These are phyloP conservation scores for Bothrops alternatus DNA, from an alignment of 2,797 vertebrate genomes.

Conservation along the genomic window DNA sequence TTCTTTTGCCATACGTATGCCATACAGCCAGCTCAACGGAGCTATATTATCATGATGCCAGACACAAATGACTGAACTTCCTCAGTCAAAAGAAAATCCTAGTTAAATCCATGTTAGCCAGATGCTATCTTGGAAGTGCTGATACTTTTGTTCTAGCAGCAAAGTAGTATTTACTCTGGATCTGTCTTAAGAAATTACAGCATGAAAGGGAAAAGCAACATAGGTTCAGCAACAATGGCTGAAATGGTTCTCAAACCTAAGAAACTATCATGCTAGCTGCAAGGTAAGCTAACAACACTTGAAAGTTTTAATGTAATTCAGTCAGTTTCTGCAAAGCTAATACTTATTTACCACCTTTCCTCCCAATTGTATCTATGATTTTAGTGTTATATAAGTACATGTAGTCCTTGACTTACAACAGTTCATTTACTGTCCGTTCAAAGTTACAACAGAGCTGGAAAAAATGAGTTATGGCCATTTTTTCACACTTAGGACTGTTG, in stretches of 20 bases:
- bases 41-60: background rate
- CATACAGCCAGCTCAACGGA: background rate
- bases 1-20: slow-evolving; percentile 1
- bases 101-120: background rate
- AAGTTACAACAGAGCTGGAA: background rate
- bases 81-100: background rate
- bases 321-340: background rate
- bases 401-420: background rate
- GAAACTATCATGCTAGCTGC: background rate
- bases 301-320: background rate
- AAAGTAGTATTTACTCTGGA: background rate
- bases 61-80: slow-evolving; percentile 1
- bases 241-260: background rate
- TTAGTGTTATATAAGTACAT: background rate
- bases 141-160: background rate
- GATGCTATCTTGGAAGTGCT: background rate
- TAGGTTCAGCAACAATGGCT: background rate
- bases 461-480: background rate
- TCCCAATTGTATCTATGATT: background rate
- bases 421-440: background rate
- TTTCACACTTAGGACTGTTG: background rate
- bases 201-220: background rate
- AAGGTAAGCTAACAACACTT: background rate
- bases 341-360: background rate
- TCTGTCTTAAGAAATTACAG: background rate